Evolutionary conservation across 2,113 vertebrate genomes (phyloP), one percentile per base, ranked within the genome.

Genomic region (Pseudopodoces humilis): DNA sequence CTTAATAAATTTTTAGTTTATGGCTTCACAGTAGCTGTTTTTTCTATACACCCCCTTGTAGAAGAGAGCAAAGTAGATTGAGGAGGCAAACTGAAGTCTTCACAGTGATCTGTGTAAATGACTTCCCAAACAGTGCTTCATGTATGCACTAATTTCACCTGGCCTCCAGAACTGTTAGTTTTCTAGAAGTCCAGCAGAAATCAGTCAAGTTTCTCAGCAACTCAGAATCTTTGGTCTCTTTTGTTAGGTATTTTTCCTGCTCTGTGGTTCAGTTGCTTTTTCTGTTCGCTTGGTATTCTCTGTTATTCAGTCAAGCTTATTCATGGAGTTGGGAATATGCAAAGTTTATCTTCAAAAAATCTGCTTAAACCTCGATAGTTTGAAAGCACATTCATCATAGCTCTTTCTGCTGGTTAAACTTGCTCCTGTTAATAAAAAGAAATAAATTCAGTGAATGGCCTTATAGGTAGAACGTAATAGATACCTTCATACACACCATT

Each of bases 131-230:
- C 0, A 16, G 17, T 35, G 25, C 39, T 41, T 15, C 25, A 7
- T 41, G n/a, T 25, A 8, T 39, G 23, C 53, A 46, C 43, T 35
- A 11, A 47, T 49, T 69, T 69, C 47, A 28, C 27, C 28, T 37
- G 25, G 4, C 31, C 69, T 63, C 22, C 22, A 0, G 0, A 83
- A 9, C 19, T 15, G 1, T 17, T 31, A 27, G 41, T 4, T 56
- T 49, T 21, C 12, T 35, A 4, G 9, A 69, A 62, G 12, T 62
- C 31, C 9, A 8, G 7, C 49, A 43, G 70, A 55, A 83, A 41
- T 56, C 30, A 56, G 8, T 76, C 17, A 49, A 20, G 30, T 43
- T 76, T 62, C 41, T 76, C 47, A 62, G 11, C 30, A 46, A 28
- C 39, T 60, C 21, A 47, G 39, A 43, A 43, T 56, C 6, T 20